phyloP scores from a whole-genome alignment of 2,113 vertebrate genomes.

The Corythaixoides concolor region DNA sequence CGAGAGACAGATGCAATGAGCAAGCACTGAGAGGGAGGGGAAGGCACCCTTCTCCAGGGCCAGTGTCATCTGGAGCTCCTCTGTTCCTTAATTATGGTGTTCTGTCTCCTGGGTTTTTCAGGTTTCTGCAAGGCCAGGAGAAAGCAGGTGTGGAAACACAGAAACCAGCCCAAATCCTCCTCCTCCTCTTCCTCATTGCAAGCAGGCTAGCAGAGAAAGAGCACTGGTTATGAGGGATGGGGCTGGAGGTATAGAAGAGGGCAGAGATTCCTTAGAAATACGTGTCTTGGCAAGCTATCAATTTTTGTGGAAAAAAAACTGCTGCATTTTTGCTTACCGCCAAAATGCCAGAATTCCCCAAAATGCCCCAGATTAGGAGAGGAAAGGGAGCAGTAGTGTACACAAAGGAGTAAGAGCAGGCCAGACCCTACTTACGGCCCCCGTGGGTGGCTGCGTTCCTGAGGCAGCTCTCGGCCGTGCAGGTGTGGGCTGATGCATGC shows the following conservation, averaged over 20 bases:
- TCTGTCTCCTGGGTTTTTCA: not conserved
- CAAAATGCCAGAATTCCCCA: not conserved
- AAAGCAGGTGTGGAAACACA: not conserved
- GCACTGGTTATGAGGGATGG: not conserved
- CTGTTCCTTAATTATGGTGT: not conserved
- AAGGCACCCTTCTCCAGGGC: not conserved
- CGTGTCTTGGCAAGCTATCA: not conserved
- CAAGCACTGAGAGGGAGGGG: not conserved
- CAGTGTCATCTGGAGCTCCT: not conserved
- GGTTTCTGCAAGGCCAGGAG: not conserved
- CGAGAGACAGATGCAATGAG: not conserved
- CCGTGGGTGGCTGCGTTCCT: not conserved
- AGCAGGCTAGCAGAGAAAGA: not conserved
- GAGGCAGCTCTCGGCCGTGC: not conserved
- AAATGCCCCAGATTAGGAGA: not conserved
- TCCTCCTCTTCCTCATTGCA: not conserved
- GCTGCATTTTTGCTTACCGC: not conserved
- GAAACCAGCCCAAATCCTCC: not conserved
- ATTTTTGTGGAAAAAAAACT: not conserved
- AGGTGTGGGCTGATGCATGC: no score
- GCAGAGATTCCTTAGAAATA: not conserved
- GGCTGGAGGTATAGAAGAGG: not conserved
- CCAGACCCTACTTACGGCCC: not conserved
- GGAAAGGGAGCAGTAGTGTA: not conserved
- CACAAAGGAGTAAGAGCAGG: fast-evolving